Percentiles rank a stretch among this genome's conserved stretches.
These are phyloP conservation scores for Ganaspis sp. DNA, from an alignment of 1,140 invertebrate genomes.

Conservation along the genomic window DNA sequence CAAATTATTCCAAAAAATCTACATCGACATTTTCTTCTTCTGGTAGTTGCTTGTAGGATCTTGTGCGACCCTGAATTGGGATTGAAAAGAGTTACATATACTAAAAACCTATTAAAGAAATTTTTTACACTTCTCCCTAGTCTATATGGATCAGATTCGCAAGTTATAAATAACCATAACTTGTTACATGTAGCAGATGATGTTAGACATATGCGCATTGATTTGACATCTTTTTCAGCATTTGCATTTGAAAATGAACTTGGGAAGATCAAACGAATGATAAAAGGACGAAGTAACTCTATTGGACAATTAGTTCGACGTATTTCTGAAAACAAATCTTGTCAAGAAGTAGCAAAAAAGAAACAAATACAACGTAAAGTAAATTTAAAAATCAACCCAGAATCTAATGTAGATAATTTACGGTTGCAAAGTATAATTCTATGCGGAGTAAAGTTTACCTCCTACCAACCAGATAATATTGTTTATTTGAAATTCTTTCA, in stretches of 20 bases:
- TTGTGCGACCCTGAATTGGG: background rate
- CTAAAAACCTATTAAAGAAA: slow-evolving; percentile 37
- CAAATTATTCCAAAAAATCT: slow-evolving; percentile 12
- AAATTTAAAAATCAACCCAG: background rate
- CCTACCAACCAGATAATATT: background rate
- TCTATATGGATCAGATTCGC: slow-evolving; percentile 41
- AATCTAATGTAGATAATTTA: background rate
- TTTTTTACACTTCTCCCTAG: slow-evolving; percentile 47
- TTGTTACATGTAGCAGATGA: slow-evolving; percentile 48
- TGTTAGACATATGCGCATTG: slow-evolving; percentile 27
- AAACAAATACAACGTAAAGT: background rate
- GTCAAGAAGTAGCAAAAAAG: background rate
- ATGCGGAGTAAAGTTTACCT: background rate
- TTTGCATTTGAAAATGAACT: slow-evolving; percentile 33
- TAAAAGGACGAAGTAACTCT: slow-evolving; percentile 4
- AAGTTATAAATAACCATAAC: slow-evolving; percentile 48
- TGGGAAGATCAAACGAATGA: slow-evolving; percentile 22
- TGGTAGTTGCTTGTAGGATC: slow-evolving; percentile 12
- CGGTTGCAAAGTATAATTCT: background rate
- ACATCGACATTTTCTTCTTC: slow-evolving; percentile 4
- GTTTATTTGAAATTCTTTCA: background rate
- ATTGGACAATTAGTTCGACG: slow-evolving; percentile 18
- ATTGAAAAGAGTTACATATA: background rate
- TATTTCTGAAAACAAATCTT: background rate
- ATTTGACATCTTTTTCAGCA: background rate